phyloP scores from a whole-genome alignment of 2,797 vertebrate species.

The Distichodus sexfasciatus region DNA sequence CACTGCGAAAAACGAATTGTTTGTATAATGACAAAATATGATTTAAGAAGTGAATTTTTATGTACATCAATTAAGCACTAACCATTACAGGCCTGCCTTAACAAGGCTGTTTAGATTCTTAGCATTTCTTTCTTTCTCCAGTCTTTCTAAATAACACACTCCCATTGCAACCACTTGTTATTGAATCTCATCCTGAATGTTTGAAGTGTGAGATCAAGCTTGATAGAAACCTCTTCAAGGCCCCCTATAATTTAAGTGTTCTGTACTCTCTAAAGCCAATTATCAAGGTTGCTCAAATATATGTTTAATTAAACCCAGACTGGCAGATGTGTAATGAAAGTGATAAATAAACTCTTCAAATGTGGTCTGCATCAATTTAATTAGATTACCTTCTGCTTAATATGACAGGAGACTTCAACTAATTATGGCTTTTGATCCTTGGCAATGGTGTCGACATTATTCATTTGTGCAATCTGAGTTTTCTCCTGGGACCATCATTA shows the following conservation, averaged over 20 bases:
- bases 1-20: too few species aligned
- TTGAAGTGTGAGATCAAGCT: not conserved
- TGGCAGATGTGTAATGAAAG: conserved; percentile 53
- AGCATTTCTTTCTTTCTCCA: too few species aligned
- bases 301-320: conserved; percentile 61
- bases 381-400: conserved; percentile 64
- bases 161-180: not conserved
- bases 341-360: conserved; percentile 43
- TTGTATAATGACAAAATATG: too few species aligned
- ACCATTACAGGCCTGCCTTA: too few species aligned
- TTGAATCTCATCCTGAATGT: conserved; percentile 5
- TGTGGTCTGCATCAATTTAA: conserved; percentile 60
- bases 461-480: conserved; percentile 29
- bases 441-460: conserved; percentile 55
- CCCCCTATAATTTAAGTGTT: conserved; percentile 26
- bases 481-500: conserved; percentile 19
- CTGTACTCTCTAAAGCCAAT: conserved; percentile 19
- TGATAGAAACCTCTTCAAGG: conserved; percentile 15
- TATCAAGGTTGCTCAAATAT: conserved; percentile 51
- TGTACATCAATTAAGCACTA: too few species aligned
- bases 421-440: conserved; percentile 62
- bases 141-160: not conserved
- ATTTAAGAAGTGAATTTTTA: too few species aligned
- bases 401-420: conserved; percentile 50
- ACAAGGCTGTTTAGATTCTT: too few species aligned